phyloP scores from a whole-genome alignment of 2,797 vertebrate genomes.

The Champsocephalus esox region DNA sequence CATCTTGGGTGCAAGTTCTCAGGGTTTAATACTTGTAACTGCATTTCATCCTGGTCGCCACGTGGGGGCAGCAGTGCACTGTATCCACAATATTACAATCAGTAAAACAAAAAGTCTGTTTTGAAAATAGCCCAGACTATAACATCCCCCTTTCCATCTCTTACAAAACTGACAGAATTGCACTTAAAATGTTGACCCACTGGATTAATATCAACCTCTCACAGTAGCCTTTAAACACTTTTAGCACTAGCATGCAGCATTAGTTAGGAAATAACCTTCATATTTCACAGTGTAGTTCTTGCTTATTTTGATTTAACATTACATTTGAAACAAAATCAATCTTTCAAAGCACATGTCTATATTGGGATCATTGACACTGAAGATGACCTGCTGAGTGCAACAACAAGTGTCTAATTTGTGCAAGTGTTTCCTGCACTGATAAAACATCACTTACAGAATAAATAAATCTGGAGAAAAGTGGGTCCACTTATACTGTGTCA shows the following conservation, averaged over 20 bases:
- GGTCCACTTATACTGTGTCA: constrained; percentile 5
- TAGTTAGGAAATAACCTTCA: neutral
- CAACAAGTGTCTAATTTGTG: neutral
- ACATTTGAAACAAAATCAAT: neutral
- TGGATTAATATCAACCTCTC: constrained; percentile 1
- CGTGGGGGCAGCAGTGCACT: constrained; percentile 71
- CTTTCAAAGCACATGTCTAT: neutral
- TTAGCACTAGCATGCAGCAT: neutral
- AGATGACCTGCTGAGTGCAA: neutral
- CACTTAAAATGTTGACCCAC: constrained; percentile 13
- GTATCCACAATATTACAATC: neutral
- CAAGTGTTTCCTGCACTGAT: neutral
- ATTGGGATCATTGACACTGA: neutral
- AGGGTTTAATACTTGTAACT: neutral
- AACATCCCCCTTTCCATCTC: neutral
- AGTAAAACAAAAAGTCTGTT: neutral
- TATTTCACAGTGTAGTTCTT: neutral
- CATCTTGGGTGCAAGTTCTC: too few relatives aligned
- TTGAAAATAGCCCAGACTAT: constrained; percentile 13
- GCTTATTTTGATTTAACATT: too few relatives aligned
- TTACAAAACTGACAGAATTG: constrained; percentile 16
- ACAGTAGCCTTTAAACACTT: neutral
- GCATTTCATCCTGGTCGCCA: constrained; percentile 38
- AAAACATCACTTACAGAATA: neutral
- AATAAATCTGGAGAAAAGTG: neutral